Base-by-base conservation (phyloP, 2,888 invertebrate genomes). In the Zelleria hepariella region DNA sequence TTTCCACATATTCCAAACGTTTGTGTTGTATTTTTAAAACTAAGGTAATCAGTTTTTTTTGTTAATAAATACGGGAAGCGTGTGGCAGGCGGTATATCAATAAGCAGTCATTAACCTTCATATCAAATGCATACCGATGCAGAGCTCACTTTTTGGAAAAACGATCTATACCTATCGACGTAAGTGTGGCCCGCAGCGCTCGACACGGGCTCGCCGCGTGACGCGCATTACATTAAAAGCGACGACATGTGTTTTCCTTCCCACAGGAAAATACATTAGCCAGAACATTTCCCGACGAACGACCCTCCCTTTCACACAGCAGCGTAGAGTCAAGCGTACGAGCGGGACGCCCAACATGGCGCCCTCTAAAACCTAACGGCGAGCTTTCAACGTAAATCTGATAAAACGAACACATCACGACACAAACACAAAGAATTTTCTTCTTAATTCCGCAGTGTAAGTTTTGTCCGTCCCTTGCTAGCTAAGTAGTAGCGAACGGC, bases 221-320 rank as follows among this genome's bases (percentile, higher is more conserved):
- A 82, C 80, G 78, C 80, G 84, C 84, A 87, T 88, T 87, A 88
- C 86, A 87, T 87, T 87, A 87, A 88, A 86, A 86, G 82, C 82
- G 84, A 79, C 83, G 79, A 88, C 88, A 88, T 85, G 85, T 88
- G 88, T 88, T 88, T 88, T 87, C 75, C 82, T 87, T 87, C 87
- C 85, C 87, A 85, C 84, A 87, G 86, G 86, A 86, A 88, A 88
- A 86, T 82, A 86, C 82, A 87, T 87, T 86, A 87, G 86, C 80
- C 74, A 71, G 73, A 80, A 82, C 85, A 87, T 86, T 87, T 87
- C 78, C 87, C 82, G 78, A 70, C 62, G 61, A 64, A 67, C 64
- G 20, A 49, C 66, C 63, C 49, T 86, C 84, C 66, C 72, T 67
- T 56, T 85, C 75, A 21, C 68, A 67, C 82, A 15, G 26, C 51